phyloP scores from a whole-genome alignment of 2,113 vertebrate species.

The Anarhynchus alexandrinus region DNA sequence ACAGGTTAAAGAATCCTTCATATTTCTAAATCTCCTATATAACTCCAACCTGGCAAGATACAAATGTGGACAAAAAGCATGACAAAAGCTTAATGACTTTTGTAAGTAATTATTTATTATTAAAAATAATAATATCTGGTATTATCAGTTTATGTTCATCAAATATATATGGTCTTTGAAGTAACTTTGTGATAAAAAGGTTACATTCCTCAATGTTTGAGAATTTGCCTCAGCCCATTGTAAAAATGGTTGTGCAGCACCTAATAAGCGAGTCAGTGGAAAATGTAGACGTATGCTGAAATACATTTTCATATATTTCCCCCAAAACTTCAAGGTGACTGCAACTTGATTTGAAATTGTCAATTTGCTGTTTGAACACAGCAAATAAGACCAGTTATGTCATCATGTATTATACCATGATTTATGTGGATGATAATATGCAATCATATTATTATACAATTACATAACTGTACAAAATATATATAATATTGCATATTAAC shows the following conservation, averaged over 20 bases:
- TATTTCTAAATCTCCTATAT: background rate
- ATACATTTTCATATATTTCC: background rate
- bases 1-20: background rate
- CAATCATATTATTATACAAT: background rate
- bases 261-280: background rate
- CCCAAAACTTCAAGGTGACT: background rate
- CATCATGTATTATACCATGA: background rate
- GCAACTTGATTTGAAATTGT: background rate
- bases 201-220: background rate
- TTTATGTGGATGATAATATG: background rate
- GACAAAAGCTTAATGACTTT: background rate
- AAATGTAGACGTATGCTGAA: background rate
- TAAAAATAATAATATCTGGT: background rate
- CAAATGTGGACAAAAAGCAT: background rate
- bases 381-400: background rate
- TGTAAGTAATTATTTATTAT: background rate
- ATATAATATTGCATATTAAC: background rate
- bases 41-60: background rate
- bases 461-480: background rate
- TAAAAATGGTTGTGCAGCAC: background rate
- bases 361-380: background rate
- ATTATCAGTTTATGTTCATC: background rate
- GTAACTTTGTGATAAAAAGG: background rate
- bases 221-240: background rate
- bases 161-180: background rate